These are phyloP conservation scores for Pygmarrhopalites habei DNA, from an alignment of 1,140 invertebrate species.

Conservation along the genomic window DNA sequence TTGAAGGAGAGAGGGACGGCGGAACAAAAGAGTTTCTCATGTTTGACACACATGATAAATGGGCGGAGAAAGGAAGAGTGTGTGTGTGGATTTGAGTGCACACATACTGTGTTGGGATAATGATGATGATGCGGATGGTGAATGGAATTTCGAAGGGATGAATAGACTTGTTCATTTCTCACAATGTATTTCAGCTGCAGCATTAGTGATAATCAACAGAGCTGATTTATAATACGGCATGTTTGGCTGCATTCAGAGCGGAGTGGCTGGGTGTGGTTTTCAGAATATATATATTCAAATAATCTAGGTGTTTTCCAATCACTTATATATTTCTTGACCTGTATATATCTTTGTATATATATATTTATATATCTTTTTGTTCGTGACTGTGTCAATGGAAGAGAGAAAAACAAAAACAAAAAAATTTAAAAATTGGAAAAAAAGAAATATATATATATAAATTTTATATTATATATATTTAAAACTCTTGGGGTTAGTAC, in stretches of 20 bases:
- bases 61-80: too few species aligned
- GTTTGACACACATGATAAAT: too few species aligned
- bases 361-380: conserved; percentile 15
- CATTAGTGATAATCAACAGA: conserved; percentile 40
- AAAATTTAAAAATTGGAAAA: neutral
- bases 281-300: conserved; percentile 27
- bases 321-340: conserved; percentile 26
- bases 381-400: conserved; percentile 20
- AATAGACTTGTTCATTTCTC: conserved; percentile 19
- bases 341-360: conserved; percentile 13
- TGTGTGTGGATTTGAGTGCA: too few species aligned
- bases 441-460: too few species aligned
- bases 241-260: conserved; percentile 36
- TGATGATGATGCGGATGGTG: too few species aligned
- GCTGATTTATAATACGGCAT: conserved; percentile 41
- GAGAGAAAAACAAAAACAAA: conserved; percentile 10
- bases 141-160: conserved; percentile 16
- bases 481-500: conserved; percentile 2
- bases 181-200: conserved; percentile 31
- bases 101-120: too few species aligned
- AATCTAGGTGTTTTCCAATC: conserved; percentile 35
- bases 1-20: too few species aligned
- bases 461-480: neutral
- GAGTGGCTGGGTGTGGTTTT: conserved; percentile 39
- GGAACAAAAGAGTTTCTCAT: too few species aligned